Conservation (phyloP, 2,797 vertebrate species). For the Melanotaenia boesemani region DNA sequence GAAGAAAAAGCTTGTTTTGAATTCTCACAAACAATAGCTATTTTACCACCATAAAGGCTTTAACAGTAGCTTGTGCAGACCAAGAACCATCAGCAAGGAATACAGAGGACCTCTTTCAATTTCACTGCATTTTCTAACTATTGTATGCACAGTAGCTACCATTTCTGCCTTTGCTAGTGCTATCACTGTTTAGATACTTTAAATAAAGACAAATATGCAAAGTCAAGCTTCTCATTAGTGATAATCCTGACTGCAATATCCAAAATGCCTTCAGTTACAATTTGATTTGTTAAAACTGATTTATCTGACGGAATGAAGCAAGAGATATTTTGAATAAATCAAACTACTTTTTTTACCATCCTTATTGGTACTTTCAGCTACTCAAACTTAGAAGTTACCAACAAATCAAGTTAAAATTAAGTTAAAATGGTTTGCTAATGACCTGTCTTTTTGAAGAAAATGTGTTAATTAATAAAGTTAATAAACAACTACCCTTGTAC, state of each 20-base stretch:
- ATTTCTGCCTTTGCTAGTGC: not conserved
- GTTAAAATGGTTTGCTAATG: not conserved
- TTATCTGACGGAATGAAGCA: not conserved
- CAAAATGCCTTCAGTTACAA: not conserved
- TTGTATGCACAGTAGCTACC: not conserved
- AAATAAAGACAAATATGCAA: not conserved
- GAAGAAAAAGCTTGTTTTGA: not conserved
- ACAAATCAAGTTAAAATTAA: too few relatives aligned
- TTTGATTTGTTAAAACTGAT: not conserved
- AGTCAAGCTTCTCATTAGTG: not conserved
- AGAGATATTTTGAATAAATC: not conserved
- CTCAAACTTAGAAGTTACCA: not conserved
- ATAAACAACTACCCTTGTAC: not conserved
- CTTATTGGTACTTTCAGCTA: not conserved
- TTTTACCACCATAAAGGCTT: too few relatives aligned
- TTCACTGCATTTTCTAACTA: not conserved
- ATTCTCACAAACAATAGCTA: not conserved
- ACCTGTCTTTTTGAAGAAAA: not conserved
- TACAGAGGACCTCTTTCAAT: not conserved
- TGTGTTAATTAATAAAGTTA: not conserved
- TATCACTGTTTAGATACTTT: not conserved
- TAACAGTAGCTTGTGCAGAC: not conserved
- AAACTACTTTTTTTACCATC: not conserved
- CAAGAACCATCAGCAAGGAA: not conserved
- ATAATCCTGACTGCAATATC: not conserved